phyloP scores from a whole-genome alignment of 2,797 vertebrate species.

The Babyrousa celebensis region DNA sequence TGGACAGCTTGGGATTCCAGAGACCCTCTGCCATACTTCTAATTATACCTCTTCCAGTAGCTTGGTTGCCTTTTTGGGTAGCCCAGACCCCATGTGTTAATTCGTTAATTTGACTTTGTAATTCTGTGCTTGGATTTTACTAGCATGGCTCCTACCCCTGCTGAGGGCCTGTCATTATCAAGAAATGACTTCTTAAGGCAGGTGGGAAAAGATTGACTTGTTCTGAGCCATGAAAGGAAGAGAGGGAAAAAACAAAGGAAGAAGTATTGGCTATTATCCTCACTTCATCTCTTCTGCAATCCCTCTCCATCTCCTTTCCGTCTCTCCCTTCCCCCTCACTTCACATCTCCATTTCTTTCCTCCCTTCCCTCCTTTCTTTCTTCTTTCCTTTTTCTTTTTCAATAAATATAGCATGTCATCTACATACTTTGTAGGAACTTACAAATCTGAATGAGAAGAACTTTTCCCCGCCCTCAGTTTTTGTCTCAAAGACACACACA shows the following conservation, averaged over 20 bases:
- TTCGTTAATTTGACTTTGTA: background rate
- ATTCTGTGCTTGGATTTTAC: background rate
- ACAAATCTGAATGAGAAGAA: conserved; percentile 26
- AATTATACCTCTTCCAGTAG: background rate
- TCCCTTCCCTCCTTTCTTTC: background rate
- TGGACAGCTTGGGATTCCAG: background rate
- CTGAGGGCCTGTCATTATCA: background rate
- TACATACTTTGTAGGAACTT: background rate
- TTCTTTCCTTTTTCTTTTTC: background rate
- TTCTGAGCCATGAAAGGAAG: background rate
- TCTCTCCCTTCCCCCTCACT: background rate
- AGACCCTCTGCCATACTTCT: background rate
- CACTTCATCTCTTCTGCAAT: background rate
- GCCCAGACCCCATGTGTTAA: background rate
- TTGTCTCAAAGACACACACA: background rate
- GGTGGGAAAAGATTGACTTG: background rate
- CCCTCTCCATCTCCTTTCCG: background rate
- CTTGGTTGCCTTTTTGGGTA: background rate
- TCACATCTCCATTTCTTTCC: background rate
- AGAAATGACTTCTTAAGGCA: background rate
- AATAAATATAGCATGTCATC: background rate
- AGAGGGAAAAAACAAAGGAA: background rate
- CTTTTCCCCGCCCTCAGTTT: background rate
- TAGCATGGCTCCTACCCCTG: background rate
- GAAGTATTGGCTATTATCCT: background rate